phyloP scores from a whole-genome alignment of 2,797 vertebrate species.

The Apogon talboti region DNA sequence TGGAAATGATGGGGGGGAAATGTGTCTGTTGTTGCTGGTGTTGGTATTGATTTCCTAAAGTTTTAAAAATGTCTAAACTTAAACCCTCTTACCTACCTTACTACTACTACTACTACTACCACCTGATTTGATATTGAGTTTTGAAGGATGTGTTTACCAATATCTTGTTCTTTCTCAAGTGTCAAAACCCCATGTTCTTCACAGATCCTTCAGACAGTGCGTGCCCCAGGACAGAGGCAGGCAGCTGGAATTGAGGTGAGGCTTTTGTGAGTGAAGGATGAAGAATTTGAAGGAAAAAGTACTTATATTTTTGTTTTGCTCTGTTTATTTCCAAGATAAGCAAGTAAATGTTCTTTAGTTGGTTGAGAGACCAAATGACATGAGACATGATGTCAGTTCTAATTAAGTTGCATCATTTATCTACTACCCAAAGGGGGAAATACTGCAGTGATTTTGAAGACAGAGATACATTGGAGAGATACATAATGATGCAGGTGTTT shows the following conservation, averaged over 20 bases:
- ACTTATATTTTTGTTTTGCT: background rate
- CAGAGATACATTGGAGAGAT: background rate
- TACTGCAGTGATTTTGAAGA: background rate
- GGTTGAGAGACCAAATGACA: background rate
- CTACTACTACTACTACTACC: too few species aligned
- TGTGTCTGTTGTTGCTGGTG: too few species aligned
- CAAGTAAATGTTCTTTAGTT: background rate
- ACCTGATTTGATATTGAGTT: background rate
- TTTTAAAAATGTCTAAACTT: too few species aligned
- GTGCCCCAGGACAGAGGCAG: conserved; percentile 91
- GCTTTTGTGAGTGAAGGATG: conserved; percentile 19
- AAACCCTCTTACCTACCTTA: too few species aligned
- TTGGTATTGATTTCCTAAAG: too few species aligned
- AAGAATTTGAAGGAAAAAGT: background rate
- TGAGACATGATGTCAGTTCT: background rate
- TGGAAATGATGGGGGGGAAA: too few species aligned
- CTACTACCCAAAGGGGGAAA: background rate
- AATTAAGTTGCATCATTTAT: background rate
- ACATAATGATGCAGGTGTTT: conserved; percentile 6
- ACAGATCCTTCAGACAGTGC: conserved; percentile 94
- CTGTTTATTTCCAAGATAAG: background rate
- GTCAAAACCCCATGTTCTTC: conserved; percentile 2
- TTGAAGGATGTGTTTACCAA: background rate
- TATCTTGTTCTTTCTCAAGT: background rate
- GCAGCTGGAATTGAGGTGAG: conserved; percentile 95